phyloP scores from a whole-genome alignment of 1,140 invertebrate genomes.

The Drosophila pruinosa region DNA sequence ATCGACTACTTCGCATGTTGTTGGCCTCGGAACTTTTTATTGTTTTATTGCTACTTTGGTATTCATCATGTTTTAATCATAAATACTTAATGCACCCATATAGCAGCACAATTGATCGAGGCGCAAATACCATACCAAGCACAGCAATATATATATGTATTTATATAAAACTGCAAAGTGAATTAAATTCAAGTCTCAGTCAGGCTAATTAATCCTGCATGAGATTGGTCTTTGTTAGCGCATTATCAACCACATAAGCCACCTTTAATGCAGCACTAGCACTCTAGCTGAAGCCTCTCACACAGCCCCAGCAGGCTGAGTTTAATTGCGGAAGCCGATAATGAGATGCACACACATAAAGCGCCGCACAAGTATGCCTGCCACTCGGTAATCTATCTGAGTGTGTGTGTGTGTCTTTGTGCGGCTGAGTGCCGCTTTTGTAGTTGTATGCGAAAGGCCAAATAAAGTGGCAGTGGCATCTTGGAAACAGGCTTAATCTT shows the following conservation, averaged over 20 bases:
- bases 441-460: neutral
- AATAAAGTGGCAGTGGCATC: neutral
- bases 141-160: too few species aligned
- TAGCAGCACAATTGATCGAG: conserved; percentile 4
- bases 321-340: conserved; percentile 1
- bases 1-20: neutral
- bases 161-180: neutral
- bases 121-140: neutral
- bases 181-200: neutral
- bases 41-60: neutral
- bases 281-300: neutral
- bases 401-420: neutral
- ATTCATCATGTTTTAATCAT: conserved; percentile 8
- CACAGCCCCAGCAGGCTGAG: neutral
- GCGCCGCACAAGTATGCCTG: neutral
- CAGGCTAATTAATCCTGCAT: neutral
- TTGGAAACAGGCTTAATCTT: neutral
- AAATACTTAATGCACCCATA: conserved; percentile 13
- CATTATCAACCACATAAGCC: neutral
- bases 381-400: neutral
- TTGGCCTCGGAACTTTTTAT: neutral
- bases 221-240: neutral
- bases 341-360: conserved; percentile 19
- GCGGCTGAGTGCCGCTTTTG: neutral
- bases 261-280: neutral